These are phyloP conservation scores for Porites lutea DNA, from an alignment of 64 coral and sea anemone genomes.

Conservation along the genomic window DNA sequence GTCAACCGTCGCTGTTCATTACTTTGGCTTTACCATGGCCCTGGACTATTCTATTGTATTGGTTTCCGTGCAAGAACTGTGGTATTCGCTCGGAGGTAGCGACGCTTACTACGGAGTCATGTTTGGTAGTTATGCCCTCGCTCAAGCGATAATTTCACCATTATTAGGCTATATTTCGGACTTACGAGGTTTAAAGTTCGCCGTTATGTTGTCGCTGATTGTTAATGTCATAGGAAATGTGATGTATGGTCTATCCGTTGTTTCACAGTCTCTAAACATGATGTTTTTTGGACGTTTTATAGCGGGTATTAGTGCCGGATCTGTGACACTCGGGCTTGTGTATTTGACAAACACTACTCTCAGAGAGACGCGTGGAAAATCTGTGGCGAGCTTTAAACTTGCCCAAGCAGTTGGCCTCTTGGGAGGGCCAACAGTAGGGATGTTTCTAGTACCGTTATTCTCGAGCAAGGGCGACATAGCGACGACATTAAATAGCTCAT, in stretches of 20 bases:
- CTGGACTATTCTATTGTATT: slow-evolving; percentile 91
- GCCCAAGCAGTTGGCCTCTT: slow-evolving; percentile 86
- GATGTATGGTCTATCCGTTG: slow-evolving; percentile 82
- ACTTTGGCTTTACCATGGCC: slow-evolving; percentile 95
- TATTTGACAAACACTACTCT: slow-evolving; percentile 90
- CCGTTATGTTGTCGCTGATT: slow-evolving; percentile 73
- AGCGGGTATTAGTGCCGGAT: slow-evolving; percentile 86
- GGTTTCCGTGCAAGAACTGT: slow-evolving; percentile 80
- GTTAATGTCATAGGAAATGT: slow-evolving; percentile 85
- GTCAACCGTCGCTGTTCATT: slow-evolving; percentile 81
- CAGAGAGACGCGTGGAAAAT: slow-evolving; percentile 81
- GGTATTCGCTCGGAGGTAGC: slow-evolving; percentile 71
- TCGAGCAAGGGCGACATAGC: background rate
- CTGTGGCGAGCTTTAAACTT: slow-evolving; percentile 81
- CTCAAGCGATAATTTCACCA: slow-evolving; percentile 83
- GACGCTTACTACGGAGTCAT: slow-evolving; percentile 78
- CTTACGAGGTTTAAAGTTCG: slow-evolving; percentile 86
- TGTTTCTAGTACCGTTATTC: slow-evolving; percentile 69
- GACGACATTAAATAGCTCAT: background rate
- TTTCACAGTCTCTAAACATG: slow-evolving; percentile 68
- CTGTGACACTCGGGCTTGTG: slow-evolving; percentile 74
- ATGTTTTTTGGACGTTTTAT: slow-evolving; percentile 85
- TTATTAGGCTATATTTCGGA: slow-evolving; percentile 92
- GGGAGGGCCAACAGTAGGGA: slow-evolving; percentile 82
- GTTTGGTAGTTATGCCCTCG: slow-evolving; percentile 90